Evolutionary conservation across 2,888 invertebrate genomes (phyloP).

Genomic region (Apotomis capreana): DNA sequence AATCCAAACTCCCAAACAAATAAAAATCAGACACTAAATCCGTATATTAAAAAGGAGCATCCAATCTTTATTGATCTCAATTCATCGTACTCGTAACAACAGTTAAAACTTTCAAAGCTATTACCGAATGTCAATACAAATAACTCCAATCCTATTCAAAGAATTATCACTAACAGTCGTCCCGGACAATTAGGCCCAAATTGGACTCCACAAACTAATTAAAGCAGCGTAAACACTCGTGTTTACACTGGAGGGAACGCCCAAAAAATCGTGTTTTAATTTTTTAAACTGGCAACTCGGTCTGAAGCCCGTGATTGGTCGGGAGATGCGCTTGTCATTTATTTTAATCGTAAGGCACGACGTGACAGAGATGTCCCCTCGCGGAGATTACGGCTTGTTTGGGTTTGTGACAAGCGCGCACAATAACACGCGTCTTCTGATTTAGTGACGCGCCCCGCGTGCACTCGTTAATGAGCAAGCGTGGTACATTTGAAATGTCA

Average conservation of each 20-base stretch:
- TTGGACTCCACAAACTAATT: constrained; percentile 66
- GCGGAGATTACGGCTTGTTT: constrained; percentile 23
- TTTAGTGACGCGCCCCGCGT: background rate
- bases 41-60: constrained; percentile 13
- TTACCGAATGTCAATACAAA: constrained; percentile 58
- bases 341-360: constrained; percentile 66
- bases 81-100: constrained; percentile 11
- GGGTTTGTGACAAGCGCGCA: constrained; percentile 14
- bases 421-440: background rate
- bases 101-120: constrained; percentile 31
- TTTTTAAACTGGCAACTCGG: constrained; percentile 78
- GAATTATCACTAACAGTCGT: constrained; percentile 55
- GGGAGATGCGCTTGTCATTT: constrained; percentile 75
- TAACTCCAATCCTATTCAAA: constrained; percentile 52
- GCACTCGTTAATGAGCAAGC: constrained; percentile 18
- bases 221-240: constrained; percentile 70
- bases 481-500: constrained; percentile 23
- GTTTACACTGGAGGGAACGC: constrained; percentile 67
- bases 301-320: constrained; percentile 63
- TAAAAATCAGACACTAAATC: constrained; percentile 13
- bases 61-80: constrained; percentile 26
- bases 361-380: constrained; percentile 34
- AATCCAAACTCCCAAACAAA: background rate
- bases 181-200: constrained; percentile 55
- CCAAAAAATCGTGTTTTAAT: constrained; percentile 77